Base-by-base conservation (phyloP, 23 tunicate species). In the Aplidium turbinatum region DNA sequence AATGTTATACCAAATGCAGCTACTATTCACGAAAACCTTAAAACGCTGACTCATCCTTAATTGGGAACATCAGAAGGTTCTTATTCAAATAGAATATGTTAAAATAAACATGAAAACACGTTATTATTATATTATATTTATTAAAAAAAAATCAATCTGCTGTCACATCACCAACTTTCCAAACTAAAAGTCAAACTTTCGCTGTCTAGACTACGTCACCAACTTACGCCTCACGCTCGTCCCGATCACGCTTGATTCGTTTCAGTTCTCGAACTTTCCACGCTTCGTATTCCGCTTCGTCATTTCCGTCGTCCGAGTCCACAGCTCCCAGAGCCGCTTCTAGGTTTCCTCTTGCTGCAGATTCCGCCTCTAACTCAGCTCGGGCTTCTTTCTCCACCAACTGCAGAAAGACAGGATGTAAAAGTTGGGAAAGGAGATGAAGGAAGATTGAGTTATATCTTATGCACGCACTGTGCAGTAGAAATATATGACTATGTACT, bases 221-320 rank as follows among this genome's bases (percentile, higher is more conserved):
- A 16, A 85, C 96, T 82, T 68, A 84, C 78, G 77, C 71, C 79
- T 95, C 99, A 19, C 96, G 57, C 51, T 90, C 96, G 1, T 95
- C 99, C 13, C 99, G 78, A 82, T 95, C 99, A 33, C 99, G 81
- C 38, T 95, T 95, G 72, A 95, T 78, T 50, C 99, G 76, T 64
- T 89, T 90, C 67, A 95, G 61, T 40, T 95, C 99, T n/a, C 99
- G 87, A 27, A 95, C 81, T 61, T 95, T 95, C 99, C 99, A 95
- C 0, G 83, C 76, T 79, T 95, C 99, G 61, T 88, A 95, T 55
- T 95, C 99, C 6, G 88, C 99, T 46, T 95, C 99, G 68, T 90
- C 96, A 32, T 95, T 85, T 16, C 86, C 96, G 62, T 95, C 96
- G 52, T 95, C 99, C 19, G 96, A 88, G 47, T 87, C 96, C 22